Percentiles rank a stretch among this genome's conserved stretches.
These are phyloP conservation scores for Oreochromis aureus DNA, from an alignment of 2,113 vertebrate species.

Conservation along the genomic window DNA sequence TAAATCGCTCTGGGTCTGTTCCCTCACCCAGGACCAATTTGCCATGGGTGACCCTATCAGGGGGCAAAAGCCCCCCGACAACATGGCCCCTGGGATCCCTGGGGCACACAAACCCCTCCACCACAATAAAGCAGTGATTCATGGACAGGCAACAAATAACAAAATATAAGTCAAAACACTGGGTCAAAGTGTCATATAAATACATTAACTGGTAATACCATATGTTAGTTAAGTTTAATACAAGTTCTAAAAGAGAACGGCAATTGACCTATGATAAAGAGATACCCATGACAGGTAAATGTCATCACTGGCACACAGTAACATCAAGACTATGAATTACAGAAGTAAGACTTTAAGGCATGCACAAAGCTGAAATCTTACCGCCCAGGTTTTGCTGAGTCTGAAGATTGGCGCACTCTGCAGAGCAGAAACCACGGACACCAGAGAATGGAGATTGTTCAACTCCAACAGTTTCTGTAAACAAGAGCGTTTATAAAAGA, in stretches of 20 bases:
- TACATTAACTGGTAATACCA: neutral
- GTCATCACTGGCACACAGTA: neutral
- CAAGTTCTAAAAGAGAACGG: neutral
- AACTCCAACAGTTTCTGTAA: slow-evolving; percentile 89
- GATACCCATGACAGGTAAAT: neutral
- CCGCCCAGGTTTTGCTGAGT: slow-evolving; percentile 94
- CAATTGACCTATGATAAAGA: neutral
- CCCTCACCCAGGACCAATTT: neutral
- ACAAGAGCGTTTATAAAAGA: neutral
- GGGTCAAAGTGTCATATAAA: neutral
- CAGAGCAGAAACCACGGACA: slow-evolving; percentile 92
- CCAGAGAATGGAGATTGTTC: slow-evolving; percentile 93
- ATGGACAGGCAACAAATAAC: neutral
- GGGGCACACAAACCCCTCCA: neutral
- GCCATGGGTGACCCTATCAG: neutral
- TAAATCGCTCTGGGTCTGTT: neutral
- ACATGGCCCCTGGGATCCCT: neutral
- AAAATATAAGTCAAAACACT: neutral
- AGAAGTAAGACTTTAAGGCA: neutral
- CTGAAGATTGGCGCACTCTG: slow-evolving; percentile 96
- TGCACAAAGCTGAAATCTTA: slow-evolving; percentile 63
- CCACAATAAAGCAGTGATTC: neutral
- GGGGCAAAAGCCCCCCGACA: neutral
- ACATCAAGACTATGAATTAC: neutral
- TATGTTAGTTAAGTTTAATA: neutral